A percentile compares a stretch with the other conserved stretches of the same genome.
These are phyloP conservation scores for Xylophagus ater DNA, from an alignment of 2,888 invertebrate species.

Conservation along the genomic window DNA sequence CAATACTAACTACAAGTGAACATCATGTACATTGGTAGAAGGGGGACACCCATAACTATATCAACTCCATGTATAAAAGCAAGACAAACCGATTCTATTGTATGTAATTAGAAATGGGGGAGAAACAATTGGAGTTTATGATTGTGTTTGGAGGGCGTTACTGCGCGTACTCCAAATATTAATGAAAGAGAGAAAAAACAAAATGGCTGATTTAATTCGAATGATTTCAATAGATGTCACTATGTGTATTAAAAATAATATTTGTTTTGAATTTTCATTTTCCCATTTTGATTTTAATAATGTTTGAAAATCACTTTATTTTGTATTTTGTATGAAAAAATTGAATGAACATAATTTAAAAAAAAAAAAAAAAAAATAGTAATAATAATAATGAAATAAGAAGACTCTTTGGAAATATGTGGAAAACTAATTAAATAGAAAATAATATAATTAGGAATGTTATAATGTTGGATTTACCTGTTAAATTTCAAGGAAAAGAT, in stretches of 20 bases:
- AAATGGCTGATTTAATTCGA: slow-evolving; percentile 38
- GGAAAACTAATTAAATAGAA: too few relatives aligned
- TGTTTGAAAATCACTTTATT: too few relatives aligned
- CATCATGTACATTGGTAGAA: slow-evolving; percentile 14
- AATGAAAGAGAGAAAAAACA: slow-evolving; percentile 22
- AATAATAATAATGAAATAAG: too few relatives aligned
- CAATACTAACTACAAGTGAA: neutral
- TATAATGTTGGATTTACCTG: too few relatives aligned
- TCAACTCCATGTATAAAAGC: neutral
- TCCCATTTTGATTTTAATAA: too few relatives aligned
- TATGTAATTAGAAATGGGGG: slow-evolving; percentile 8
- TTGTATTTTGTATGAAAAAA: too few relatives aligned
- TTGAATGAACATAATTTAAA: too few relatives aligned
- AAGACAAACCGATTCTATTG: neutral
- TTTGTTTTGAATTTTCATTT: too few relatives aligned
- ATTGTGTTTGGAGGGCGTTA: slow-evolving; percentile 15
- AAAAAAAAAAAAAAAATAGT: too few relatives aligned
- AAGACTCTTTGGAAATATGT: too few relatives aligned
- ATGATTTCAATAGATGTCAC: slow-evolving; percentile 34
- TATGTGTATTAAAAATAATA: slow-evolving; percentile 16
- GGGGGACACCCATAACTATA: slow-evolving; percentile 2
- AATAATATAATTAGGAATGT: too few relatives aligned
- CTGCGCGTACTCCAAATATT: slow-evolving; percentile 16
- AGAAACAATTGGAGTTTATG: slow-evolving; percentile 8
- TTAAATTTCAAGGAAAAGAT: too few relatives aligned